Conservation (phyloP, 2,113 vertebrate species). For the Prionailurus viverrinus region DNA sequence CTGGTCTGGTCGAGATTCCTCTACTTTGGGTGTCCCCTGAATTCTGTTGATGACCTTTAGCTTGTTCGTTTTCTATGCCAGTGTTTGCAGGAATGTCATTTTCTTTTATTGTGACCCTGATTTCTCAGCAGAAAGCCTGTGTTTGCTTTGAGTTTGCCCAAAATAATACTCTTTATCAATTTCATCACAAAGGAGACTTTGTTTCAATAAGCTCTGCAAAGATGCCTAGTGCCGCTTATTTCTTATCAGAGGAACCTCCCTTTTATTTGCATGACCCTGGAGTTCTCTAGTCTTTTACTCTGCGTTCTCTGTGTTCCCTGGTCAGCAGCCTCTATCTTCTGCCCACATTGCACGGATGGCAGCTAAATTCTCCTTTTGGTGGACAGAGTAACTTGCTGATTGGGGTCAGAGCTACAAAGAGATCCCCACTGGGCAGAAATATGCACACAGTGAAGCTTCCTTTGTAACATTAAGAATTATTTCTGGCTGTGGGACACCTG, state of each 20-base stretch:
- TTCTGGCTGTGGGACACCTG: neutral
- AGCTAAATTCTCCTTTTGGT: slow-evolving; percentile 62
- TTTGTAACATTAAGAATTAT: slow-evolving; percentile 45
- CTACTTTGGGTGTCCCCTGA: neutral
- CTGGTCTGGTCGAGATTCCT: neutral
- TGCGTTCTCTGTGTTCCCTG: neutral
- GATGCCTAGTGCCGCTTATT: neutral
- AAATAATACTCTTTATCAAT: slow-evolving; percentile 51
- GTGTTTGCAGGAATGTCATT: slow-evolving; percentile 39
- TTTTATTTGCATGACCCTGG: slow-evolving; percentile 20
- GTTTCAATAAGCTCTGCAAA: neutral
- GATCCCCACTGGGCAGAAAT: slow-evolving; percentile 35
- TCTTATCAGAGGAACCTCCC: neutral
- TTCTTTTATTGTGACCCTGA: neutral
- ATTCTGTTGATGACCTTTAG: neutral
- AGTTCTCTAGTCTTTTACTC: neutral
- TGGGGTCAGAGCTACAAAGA: slow-evolving; percentile 47
- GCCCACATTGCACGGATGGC: neutral
- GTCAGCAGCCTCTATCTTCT: neutral
- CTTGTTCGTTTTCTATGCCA: neutral
- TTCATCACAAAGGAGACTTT: slow-evolving; percentile 41
- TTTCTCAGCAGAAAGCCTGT: slow-evolving; percentile 55
- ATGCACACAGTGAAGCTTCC: neutral
- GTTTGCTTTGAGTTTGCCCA: slow-evolving; percentile 35
- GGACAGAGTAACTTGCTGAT: slow-evolving; percentile 37